phyloP scores from a whole-genome alignment of 53 echinoderm and acorn worm species.

The Patiria pectinifera region DNA sequence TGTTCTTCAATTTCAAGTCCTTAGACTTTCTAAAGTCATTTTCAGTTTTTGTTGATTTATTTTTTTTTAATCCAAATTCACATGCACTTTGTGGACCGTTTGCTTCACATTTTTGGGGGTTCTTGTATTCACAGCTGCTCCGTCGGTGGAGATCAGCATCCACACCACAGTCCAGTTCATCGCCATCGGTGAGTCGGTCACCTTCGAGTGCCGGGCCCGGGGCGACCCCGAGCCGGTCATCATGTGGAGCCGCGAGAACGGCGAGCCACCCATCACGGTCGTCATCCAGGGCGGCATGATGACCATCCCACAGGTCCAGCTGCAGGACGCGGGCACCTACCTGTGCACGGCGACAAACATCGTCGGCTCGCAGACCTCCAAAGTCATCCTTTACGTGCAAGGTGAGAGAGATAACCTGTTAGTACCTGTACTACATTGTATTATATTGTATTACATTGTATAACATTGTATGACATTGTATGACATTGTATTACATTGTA shows the following conservation, averaged over 20 bases:
- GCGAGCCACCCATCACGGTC: constrained; percentile 84
- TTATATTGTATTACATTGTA: no score
- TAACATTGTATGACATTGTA: no score
- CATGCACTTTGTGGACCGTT: background rate
- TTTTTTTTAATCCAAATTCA: no score
- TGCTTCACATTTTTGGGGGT: background rate
- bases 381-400: constrained; percentile 96
- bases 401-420: constrained; percentile 47
- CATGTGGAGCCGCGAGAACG: constrained; percentile 81
- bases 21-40: no score
- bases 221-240: constrained; percentile 90
- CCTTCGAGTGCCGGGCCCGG: constrained; percentile 84
- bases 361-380: constrained; percentile 83
- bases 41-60: no score
- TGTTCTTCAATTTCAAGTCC: no score
- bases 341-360: constrained; percentile 92
- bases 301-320: constrained; percentile 82
- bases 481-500: no score
- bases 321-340: constrained; percentile 88
- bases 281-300: constrained; percentile 73
- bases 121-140: constrained; percentile 74
- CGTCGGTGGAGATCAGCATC: constrained; percentile 87
- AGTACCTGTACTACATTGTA: no score
- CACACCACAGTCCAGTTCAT: constrained; percentile 90
- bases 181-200: constrained; percentile 85